These are phyloP conservation scores for Ahaetulla prasina DNA, from an alignment of 2,113 vertebrate genomes.

Conservation along the genomic window DNA sequence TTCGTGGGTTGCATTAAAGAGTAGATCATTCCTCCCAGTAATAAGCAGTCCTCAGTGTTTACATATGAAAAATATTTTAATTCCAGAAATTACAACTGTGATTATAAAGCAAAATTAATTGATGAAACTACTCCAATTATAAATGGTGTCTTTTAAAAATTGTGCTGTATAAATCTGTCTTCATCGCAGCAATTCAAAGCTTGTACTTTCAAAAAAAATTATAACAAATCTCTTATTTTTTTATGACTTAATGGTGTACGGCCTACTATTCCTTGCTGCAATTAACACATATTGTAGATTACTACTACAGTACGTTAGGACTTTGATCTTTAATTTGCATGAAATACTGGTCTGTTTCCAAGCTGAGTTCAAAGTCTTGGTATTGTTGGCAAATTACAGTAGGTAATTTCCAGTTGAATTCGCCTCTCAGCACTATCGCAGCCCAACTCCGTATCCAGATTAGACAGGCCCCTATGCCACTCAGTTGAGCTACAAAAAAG, in stretches of 20 bases:
- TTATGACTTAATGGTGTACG: not conserved
- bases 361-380: not conserved
- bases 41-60: not conserved
- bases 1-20: not conserved
- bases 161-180: not conserved
- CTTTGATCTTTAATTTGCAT: not conserved
- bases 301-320: not conserved
- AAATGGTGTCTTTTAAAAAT: not conserved
- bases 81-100: not conserved
- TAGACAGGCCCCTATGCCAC: not conserved
- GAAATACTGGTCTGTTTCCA: not conserved
- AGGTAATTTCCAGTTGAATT: not conserved
- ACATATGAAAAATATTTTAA: not conserved
- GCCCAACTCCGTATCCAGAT: not conserved
- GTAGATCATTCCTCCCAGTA: not conserved
- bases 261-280: not conserved
- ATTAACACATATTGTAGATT: not conserved
- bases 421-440: not conserved
- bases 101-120: not conserved
- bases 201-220: not conserved
- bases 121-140: not conserved
- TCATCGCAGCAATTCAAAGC: not conserved
- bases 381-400: not conserved
- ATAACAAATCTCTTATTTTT: not conserved
- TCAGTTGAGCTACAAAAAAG: not conserved